These are phyloP conservation scores for Hippocampus barbouri DNA, from an alignment of 2,113 vertebrate species.

Conservation along the genomic window DNA sequence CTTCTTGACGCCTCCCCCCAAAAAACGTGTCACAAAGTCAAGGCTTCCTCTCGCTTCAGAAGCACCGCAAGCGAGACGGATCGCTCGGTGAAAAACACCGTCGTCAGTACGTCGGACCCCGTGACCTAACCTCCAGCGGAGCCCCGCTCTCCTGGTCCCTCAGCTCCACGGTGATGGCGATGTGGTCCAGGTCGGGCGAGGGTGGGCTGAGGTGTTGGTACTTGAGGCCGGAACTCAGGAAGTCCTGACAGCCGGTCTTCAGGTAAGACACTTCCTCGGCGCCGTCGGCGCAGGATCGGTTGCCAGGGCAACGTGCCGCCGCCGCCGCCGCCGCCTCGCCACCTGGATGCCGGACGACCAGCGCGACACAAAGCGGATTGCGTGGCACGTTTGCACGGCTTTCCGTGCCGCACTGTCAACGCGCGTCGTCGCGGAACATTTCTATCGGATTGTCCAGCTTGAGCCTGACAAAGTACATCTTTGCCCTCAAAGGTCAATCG, in stretches of 20 bases:
- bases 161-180: constrained; percentile 69
- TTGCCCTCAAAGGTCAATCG: too few species aligned
- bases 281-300: constrained; percentile 56
- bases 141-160: constrained; percentile 54
- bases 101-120: too few species aligned
- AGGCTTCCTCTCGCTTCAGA: neutral
- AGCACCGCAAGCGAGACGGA: too few species aligned
- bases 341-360: constrained; percentile 25
- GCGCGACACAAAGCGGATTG: neutral
- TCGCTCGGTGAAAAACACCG: neutral
- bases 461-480: neutral
- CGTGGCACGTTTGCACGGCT: too few species aligned
- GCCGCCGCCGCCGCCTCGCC: constrained; percentile 46
- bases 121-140: constrained; percentile 56
- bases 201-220: constrained; percentile 71
- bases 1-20: constrained; percentile 28
- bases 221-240: constrained; percentile 64
- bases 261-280: constrained; percentile 56
- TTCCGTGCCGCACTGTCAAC: too few species aligned
- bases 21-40: constrained; percentile 5
- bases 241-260: constrained; percentile 69
- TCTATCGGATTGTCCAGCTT: neutral
- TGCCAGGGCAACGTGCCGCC: constrained; percentile 56
- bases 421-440: neutral
- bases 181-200: constrained; percentile 68